Base-by-base conservation (phyloP, 2,888 invertebrate genomes). In the Pimpla rufipes region DNA sequence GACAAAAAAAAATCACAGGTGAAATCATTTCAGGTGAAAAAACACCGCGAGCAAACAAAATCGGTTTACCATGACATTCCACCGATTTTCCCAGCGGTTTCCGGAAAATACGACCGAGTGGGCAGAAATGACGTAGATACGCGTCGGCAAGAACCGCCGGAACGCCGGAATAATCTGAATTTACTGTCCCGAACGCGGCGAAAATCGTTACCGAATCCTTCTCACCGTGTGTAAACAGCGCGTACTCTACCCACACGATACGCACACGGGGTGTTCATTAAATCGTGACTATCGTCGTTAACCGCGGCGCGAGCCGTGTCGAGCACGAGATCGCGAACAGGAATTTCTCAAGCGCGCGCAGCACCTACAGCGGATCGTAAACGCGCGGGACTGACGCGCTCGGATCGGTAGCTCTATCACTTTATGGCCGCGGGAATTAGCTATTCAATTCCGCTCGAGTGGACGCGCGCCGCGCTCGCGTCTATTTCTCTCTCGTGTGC, bases 401-500 rank as follows among this genome's bases (percentile, higher is more conserved):
- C 57, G 2, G 67, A 29, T 42, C 76, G 67, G 67, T 77, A 68
- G 67, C 67, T 57, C 76, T 18, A 68, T 68, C 67, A 45, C 67
- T 77, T 67, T 77, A 77, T 57, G 76, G 76, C 40, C 76, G 29
- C n/a, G 67, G 21, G 37, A 77, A 77, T 59, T 59, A 67, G 76
- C 29, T 77, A 57, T 68, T 67, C 67, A 57, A 77, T 68, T 77
- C 57, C 66, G 55, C 66, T 57, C 35, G 45, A 67, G 29, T 67
- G 76, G 45, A 55, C 40, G 57, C 67, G 55, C 29, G 29, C 29
- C 29, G 29, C 29, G n/a, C 67, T 13, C 67, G 18, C n/a, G 37
- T 76, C 45, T 57, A n/a, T 59, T 18, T 66, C 13, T 10, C 29
- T 29, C 29, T 13, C 52, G 23, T 11, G 23, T 16, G 42, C n/a